phyloP scores from a whole-genome alignment of 30 jellyfish, hydroid and myxozoan species.

The Pseudorhiza aurosa region DNA sequence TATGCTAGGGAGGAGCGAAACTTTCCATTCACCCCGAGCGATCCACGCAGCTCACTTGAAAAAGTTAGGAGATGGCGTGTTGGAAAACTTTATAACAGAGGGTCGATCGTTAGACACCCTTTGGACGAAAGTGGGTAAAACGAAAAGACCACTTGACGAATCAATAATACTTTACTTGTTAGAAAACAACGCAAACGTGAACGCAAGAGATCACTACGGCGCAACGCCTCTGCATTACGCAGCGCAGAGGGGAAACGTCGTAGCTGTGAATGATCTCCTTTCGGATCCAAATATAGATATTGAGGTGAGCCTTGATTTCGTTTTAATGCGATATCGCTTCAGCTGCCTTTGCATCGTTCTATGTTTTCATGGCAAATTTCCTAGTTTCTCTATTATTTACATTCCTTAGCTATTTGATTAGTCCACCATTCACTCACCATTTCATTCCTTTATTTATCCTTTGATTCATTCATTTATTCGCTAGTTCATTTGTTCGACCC shows the following conservation, averaged over 20 bases:
- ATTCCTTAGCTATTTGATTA: too few species aligned
- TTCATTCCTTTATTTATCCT: too few species aligned
- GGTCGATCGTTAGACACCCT: conserved; percentile 76
- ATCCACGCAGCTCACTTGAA: not conserved
- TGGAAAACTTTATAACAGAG: conserved; percentile 25
- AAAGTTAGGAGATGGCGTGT: conserved; percentile 1
- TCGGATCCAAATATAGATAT: conserved; percentile 61
- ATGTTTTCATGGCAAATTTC: too few species aligned
- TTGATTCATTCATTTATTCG: too few species aligned
- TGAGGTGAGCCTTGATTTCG: conserved; percentile 59
- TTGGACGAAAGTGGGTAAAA: conserved; percentile 38
- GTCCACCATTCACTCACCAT: too few species aligned
- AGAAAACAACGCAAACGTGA: conserved; percentile 78
- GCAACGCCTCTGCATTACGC: conserved; percentile 98
- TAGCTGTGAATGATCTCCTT: conserved; percentile 81
- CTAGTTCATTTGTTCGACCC: too few species aligned
- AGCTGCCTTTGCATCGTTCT: too few species aligned
- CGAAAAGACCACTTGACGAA: conserved; percentile 29
- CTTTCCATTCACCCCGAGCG: conserved; percentile 25
- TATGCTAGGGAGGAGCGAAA: conserved; percentile 20
- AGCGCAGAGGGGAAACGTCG: conserved; percentile 84
- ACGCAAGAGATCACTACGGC: conserved; percentile 91
- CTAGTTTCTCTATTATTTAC: too few species aligned
- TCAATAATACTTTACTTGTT: conserved; percentile 73
- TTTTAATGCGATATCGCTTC: too few species aligned